Conservation (phyloP, 2,888 invertebrate species). For the Hymenopus coronatus region DNA sequence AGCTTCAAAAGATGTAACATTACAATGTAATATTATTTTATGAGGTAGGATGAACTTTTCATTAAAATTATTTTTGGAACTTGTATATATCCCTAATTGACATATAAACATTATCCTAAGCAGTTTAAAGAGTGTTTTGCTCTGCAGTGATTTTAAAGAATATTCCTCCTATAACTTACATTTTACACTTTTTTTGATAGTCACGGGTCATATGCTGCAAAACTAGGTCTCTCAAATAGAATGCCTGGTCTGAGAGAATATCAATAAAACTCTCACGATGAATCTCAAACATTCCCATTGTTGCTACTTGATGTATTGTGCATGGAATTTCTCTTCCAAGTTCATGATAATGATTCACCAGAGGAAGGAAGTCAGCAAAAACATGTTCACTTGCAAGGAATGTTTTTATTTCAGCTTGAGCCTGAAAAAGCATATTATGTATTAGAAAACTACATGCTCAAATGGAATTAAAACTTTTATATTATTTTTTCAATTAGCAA, state of each 20-base stretch:
- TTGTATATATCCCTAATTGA: too few species aligned
- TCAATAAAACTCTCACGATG: conserved; percentile 75
- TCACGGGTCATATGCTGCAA: conserved; percentile 73
- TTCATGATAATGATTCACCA: conserved; percentile 48
- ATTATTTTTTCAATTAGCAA: too few species aligned
- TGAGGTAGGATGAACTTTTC: too few species aligned
- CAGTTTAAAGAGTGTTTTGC: neutral
- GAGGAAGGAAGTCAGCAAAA: conserved; percentile 47
- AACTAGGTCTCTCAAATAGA: conserved; percentile 65
- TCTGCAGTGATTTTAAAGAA: neutral
- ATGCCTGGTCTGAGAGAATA: conserved; percentile 65
- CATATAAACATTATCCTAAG: too few species aligned
- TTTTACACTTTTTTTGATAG: conserved; percentile 74
- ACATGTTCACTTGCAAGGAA: conserved; percentile 62
- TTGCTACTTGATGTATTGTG: conserved; percentile 61
- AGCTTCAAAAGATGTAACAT: too few species aligned
- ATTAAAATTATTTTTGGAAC: too few species aligned
- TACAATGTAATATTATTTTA: too few species aligned
- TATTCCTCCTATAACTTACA: conserved; percentile 51
- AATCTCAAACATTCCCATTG: conserved; percentile 82
- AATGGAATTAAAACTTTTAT: neutral
- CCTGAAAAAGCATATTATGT: conserved; percentile 45
- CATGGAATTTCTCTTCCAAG: conserved; percentile 52
- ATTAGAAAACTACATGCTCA: neutral
- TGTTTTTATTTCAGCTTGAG: conserved; percentile 58